These are phyloP conservation scores for Tetragnatha versicolor DNA, from an alignment of 1,140 invertebrate genomes.

Conservation along the genomic window DNA sequence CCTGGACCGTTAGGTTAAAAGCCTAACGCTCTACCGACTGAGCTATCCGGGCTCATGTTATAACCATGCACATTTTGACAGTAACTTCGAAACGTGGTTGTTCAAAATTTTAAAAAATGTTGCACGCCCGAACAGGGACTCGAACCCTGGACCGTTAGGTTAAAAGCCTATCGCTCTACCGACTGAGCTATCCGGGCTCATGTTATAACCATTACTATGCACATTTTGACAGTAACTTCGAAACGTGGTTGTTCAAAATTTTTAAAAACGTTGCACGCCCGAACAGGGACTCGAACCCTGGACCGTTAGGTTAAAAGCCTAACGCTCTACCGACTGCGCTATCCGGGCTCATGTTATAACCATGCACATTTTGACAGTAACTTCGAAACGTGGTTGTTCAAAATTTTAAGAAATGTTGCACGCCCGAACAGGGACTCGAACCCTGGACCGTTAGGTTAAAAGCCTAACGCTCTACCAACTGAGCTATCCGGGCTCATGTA, in stretches of 20 bases:
- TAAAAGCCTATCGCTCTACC: constrained; percentile 48
- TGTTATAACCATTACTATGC: too few species aligned
- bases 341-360: constrained; percentile 38
- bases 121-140: constrained; percentile 49
- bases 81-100: too few species aligned
- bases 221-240: too few species aligned
- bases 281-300: constrained; percentile 51
- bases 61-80: too few species aligned
- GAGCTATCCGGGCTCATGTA: constrained; percentile 43
- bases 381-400: too few species aligned
- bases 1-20: constrained; percentile 54
- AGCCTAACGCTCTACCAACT: constrained; percentile 48
- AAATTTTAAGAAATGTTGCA: too few species aligned
- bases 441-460: constrained; percentile 49
- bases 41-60: constrained; percentile 52
- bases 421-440: constrained; percentile 50
- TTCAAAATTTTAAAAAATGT: too few species aligned
- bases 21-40: constrained; percentile 54
- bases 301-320: constrained; percentile 48
- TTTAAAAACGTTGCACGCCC: too few species aligned
- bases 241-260: too few species aligned
- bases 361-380: too few species aligned
- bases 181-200: constrained; percentile 45
- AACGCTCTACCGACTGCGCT: constrained; percentile 49
- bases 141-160: constrained; percentile 49